Conservation (phyloP, 1,140 invertebrate genomes). For the Lanistes nyassanus region DNA sequence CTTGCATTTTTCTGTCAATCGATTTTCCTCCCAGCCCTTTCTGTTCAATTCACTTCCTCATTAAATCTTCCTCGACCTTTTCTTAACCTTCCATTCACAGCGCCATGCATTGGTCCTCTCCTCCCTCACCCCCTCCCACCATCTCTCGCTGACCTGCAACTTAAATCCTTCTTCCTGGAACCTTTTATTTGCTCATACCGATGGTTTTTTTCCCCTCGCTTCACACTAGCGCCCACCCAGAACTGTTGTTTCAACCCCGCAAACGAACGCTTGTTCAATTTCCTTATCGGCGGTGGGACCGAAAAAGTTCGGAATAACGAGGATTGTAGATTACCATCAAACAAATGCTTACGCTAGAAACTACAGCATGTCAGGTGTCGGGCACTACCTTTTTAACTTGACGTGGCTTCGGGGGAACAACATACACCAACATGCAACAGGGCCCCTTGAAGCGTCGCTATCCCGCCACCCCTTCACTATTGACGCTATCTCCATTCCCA, state of each 20-base stretch:
- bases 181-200: background rate
- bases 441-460: background rate
- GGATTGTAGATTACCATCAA: too few species aligned
- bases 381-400: too few species aligned
- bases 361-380: too few species aligned
- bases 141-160: background rate
- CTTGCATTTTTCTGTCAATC: background rate
- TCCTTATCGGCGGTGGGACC: too few species aligned
- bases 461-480: background rate
- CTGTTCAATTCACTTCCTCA: background rate
- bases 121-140: background rate
- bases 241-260: too few species aligned
- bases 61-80: too few species aligned
- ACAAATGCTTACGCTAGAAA: too few species aligned
- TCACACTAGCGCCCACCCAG: too few species aligned
- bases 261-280: too few species aligned
- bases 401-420: too few species aligned
- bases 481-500: background rate
- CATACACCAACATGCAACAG: too few species aligned
- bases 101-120: background rate
- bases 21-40: background rate
- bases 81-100: background rate
- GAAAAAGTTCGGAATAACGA: too few species aligned
- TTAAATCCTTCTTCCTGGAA: background rate
- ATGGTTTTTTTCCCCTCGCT: background rate